A percentile compares a stretch with the other conserved stretches of the same genome.
These are phyloP conservation scores for Monodelphis domestica DNA, from an alignment of 2,797 vertebrate species.

Conservation along the genomic window DNA sequence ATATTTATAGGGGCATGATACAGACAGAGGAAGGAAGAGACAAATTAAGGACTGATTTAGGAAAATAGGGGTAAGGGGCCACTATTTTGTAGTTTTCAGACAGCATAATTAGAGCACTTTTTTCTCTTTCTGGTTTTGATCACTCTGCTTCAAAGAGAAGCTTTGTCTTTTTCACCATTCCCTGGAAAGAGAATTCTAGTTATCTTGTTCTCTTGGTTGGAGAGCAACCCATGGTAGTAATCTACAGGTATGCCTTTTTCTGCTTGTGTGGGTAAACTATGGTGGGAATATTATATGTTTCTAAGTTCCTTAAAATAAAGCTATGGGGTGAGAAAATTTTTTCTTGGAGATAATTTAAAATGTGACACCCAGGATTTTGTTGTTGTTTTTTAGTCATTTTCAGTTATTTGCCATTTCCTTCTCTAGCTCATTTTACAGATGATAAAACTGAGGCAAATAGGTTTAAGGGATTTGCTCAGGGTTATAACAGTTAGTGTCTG, in stretches of 20 bases:
- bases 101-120: neutral
- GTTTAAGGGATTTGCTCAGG: neutral
- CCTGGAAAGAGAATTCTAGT: neutral
- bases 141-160: neutral
- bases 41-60: neutral
- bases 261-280: neutral
- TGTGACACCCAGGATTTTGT: neutral
- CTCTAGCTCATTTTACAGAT: neutral
- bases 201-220: neutral
- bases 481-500: neutral
- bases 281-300: neutral
- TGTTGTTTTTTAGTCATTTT: neutral
- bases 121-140: neutral
- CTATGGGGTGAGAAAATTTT: too few species aligned
- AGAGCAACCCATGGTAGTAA: neutral
- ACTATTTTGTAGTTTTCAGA: neutral
- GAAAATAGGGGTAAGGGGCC: neutral
- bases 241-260: neutral
- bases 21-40: neutral
- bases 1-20: neutral
- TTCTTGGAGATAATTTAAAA: neutral
- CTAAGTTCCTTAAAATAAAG: neutral
- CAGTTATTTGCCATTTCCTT: neutral
- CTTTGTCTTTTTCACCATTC: neutral
- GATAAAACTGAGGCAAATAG: neutral